Evolutionary conservation across 1,140 invertebrate genomes (phyloP).

Genomic region (Coelopa frigida): DNA sequence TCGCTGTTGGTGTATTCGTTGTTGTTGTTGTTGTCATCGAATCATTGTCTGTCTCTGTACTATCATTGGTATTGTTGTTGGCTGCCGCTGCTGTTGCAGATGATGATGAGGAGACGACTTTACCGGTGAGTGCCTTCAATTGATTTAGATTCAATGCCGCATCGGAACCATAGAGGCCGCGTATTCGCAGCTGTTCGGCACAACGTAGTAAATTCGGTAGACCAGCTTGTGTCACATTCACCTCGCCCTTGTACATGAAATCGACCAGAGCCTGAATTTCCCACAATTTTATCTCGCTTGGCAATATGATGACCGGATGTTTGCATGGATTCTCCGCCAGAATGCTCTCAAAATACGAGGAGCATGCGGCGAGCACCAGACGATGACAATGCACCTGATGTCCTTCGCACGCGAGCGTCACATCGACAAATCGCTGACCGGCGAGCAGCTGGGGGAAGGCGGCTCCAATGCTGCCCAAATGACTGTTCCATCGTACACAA

Average conservation of each 20-base stretch:
- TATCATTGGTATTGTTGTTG: conserved; percentile 4
- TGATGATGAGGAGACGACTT: no score
- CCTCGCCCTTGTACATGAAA: conserved; percentile 83
- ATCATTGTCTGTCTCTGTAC: conserved; percentile 29
- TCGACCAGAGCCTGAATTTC: conserved; percentile 76
- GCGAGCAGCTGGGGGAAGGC: conserved; percentile 56
- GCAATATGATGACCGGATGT: conserved; percentile 78
- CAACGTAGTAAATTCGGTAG: conserved; percentile 69
- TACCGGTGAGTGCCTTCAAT: conserved; percentile 25
- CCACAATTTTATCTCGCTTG: conserved; percentile 57
- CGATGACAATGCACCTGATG: conserved; percentile 83
- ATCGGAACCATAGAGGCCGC: conserved; percentile 51
- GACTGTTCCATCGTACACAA: conserved; percentile 77
- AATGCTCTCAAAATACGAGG: conserved; percentile 71
- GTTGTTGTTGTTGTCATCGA: conserved; percentile 26
- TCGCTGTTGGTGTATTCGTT: conserved; percentile 13
- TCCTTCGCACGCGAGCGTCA: conserved; percentile 81
- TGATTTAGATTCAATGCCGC: conserved; percentile 43
- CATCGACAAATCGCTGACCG: conserved; percentile 82
- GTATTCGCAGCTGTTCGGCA: conserved; percentile 72
- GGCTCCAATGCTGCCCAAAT: conserved; percentile 42
- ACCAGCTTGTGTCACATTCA: conserved; percentile 76
- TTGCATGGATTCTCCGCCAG: conserved; percentile 76
- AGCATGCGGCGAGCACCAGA: conserved; percentile 74
- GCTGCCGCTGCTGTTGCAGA: conserved; percentile 6